These are phyloP conservation scores for Drosophila vallismaia DNA, from an alignment of 2,888 invertebrate species.

Conservation along the genomic window DNA sequence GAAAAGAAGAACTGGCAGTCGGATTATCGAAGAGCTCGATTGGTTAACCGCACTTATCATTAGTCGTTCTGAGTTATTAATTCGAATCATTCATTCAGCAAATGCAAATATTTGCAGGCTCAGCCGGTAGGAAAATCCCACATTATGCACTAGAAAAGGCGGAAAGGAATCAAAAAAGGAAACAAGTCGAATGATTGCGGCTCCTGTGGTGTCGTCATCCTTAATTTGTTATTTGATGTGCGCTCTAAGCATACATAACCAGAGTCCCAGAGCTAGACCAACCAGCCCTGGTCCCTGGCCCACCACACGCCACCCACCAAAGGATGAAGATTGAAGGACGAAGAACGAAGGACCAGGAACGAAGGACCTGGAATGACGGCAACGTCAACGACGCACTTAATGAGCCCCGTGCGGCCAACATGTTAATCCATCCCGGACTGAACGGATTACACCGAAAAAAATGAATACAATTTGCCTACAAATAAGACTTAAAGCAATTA, in stretches of 20 bases:
- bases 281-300: slow-evolving; percentile 1
- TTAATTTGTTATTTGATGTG: slow-evolving; percentile 66
- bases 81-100: slow-evolving; percentile 41
- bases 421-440: slow-evolving; percentile 65
- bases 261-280: slow-evolving; percentile 6
- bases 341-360: not conserved
- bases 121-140: not conserved
- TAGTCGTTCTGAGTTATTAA: slow-evolving; percentile 38
- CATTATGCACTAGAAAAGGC: not conserved
- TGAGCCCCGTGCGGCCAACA: slow-evolving; percentile 73
- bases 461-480: not conserved
- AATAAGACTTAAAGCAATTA: too few species aligned
- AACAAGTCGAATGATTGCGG: slow-evolving; percentile 45
- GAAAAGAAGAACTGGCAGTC: too few species aligned
- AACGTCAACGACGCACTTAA: slow-evolving; percentile 58
- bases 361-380: slow-evolving; percentile 12
- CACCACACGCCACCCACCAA: too few species aligned
- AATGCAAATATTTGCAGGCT: slow-evolving; percentile 48
- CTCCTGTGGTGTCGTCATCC: slow-evolving; percentile 45
- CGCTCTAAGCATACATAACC: slow-evolving; percentile 48
- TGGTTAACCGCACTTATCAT: slow-evolving; percentile 36
- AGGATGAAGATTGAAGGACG: slow-evolving; percentile 1
- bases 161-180: slow-evolving; percentile 41
- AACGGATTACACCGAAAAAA: slow-evolving; percentile 19
- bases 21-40: not conserved